Evolutionary conservation across 2,888 invertebrate genomes (phyloP).

Genomic region (Nephrotoma appendiculata): DNA sequence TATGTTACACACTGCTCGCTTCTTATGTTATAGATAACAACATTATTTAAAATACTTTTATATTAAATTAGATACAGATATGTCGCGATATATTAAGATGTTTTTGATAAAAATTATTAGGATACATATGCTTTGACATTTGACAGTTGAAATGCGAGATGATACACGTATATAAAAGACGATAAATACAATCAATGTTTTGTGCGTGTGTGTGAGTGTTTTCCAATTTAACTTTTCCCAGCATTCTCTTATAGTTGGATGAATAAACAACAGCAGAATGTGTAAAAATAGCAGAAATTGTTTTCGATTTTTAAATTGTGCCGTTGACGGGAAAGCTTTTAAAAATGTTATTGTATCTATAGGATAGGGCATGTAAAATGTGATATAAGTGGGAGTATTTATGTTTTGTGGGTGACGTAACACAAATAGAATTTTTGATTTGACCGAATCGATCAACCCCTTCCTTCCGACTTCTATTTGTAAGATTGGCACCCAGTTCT

Average conservation of each 20-base stretch:
- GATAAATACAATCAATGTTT: neutral
- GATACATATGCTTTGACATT: neutral
- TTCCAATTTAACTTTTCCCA: neutral
- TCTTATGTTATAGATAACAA: neutral
- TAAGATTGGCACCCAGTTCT: too few species aligned
- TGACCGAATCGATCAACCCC: too few species aligned
- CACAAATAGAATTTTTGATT: too few species aligned
- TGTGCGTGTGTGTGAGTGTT: neutral
- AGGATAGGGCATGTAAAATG: neutral
- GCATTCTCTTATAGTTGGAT: neutral
- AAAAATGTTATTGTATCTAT: neutral
- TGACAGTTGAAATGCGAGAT: neutral
- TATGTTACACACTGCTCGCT: neutral
- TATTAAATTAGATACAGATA: neutral
- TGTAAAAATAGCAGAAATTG: neutral
- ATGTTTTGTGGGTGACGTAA: too few species aligned
- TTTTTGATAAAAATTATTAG: neutral
- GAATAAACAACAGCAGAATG: neutral
- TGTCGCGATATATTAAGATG: neutral
- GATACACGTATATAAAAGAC: neutral
- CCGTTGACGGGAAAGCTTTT: neutral
- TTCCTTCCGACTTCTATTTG: too few species aligned
- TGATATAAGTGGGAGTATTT: too few species aligned
- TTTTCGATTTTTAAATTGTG: neutral
- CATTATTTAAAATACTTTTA: neutral